phyloP scores from a whole-genome alignment of 1,140 invertebrate genomes.

The Zaprionus africanus region DNA sequence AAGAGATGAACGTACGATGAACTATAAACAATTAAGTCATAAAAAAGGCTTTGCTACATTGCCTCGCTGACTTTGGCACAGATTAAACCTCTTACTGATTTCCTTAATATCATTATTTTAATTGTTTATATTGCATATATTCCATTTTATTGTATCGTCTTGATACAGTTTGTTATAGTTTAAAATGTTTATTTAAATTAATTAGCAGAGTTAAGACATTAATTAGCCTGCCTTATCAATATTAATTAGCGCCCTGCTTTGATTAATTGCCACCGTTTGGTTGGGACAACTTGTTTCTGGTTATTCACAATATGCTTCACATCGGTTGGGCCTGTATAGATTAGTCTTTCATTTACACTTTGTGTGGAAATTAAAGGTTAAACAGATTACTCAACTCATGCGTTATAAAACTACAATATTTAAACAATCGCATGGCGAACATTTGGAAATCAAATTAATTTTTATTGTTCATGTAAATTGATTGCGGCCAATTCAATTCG shows the following conservation, averaged over 20 bases:
- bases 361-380: slow-evolving; percentile 13
- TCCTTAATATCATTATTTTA: neutral
- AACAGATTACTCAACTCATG: slow-evolving; percentile 19
- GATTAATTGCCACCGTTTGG: slow-evolving; percentile 24
- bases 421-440: neutral
- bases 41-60: no score
- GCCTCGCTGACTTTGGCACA: no score
- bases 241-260: slow-evolving; percentile 6
- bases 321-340: neutral
- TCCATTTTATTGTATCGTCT: neutral
- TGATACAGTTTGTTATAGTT: neutral
- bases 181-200: neutral
- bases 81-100: no score
- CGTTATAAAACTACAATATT: slow-evolving; percentile 15
- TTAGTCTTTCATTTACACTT: neutral
- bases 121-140: neutral
- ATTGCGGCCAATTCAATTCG: slow-evolving; percentile 14
- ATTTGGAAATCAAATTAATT: slow-evolving; percentile 17
- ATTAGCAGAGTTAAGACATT: slow-evolving; percentile 2
- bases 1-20: no score
- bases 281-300: neutral
- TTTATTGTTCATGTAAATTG: slow-evolving; percentile 28
- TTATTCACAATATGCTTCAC: slow-evolving; percentile 12
- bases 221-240: neutral
- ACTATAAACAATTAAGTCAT: no score